phyloP scores from a whole-genome alignment of 2,888 invertebrate species.

The Cosmia pyralina region DNA sequence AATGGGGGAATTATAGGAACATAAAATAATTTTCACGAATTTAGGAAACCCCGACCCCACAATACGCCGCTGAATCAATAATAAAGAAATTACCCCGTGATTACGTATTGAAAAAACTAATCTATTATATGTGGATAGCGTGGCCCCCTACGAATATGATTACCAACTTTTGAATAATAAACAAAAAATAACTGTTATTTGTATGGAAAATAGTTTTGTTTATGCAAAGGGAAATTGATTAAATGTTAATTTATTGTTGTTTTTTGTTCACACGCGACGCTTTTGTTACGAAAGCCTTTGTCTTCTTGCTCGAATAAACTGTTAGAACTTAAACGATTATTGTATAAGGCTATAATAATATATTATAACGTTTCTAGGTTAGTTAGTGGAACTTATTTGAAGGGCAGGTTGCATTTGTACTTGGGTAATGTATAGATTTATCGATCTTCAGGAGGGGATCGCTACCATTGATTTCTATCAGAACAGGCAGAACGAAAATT shows the following conservation, averaged over 20 bases:
- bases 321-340: conserved; percentile 29
- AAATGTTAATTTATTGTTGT: conserved; percentile 62
- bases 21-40: neutral
- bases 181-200: conserved; percentile 56
- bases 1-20: neutral
- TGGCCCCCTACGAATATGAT: conserved; percentile 36
- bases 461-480: no score
- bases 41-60: neutral
- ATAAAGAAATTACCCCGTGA: conserved; percentile 28
- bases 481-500: no score
- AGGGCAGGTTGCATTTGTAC: neutral
- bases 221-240: conserved; percentile 58
- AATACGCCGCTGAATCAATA: neutral
- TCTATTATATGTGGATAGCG: conserved; percentile 32
- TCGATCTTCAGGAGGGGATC: no score
- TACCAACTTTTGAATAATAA: conserved; percentile 50
- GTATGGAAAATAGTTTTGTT: conserved; percentile 56
- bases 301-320: conserved; percentile 49
- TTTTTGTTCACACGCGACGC: conserved; percentile 62
- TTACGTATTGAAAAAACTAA: conserved; percentile 35
- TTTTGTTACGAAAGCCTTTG: conserved; percentile 48
- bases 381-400: conserved; percentile 12
- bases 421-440: no score
- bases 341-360: conserved; percentile 31
- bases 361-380: conserved; percentile 22